These are phyloP conservation scores for Gasteruption jaculator DNA, from an alignment of 2,888 invertebrate species.

Conservation along the genomic window DNA sequence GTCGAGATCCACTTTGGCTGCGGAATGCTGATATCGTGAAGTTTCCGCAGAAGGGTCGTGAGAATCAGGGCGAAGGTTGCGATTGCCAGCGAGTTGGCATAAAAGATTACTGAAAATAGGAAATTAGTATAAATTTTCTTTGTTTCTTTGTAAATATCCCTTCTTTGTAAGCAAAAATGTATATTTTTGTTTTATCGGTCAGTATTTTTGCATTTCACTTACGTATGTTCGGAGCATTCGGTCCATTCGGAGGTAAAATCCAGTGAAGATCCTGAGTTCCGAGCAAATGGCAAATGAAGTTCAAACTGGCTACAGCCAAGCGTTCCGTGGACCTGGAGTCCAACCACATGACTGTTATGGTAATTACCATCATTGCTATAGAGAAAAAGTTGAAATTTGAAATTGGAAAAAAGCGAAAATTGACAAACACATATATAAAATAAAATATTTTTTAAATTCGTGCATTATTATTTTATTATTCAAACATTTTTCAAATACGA, in stretches of 20 bases:
- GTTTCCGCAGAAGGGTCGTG: slow-evolving; percentile 40
- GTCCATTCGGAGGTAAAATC: slow-evolving; percentile 60
- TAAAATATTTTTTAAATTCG: background rate
- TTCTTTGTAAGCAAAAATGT: too few species aligned
- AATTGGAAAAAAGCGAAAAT: too few species aligned
- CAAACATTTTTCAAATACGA: too few species aligned
- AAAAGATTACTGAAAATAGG: slow-evolving; percentile 39
- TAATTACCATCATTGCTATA: slow-evolving; percentile 57
- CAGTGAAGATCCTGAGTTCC: slow-evolving; percentile 60
- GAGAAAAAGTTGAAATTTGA: slow-evolving; percentile 25
- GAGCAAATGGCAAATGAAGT: slow-evolving; percentile 61
- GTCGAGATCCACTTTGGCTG: slow-evolving; percentile 37
- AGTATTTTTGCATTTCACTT: too few species aligned
- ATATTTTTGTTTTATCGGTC: too few species aligned
- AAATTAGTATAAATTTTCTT: slow-evolving; percentile 7
- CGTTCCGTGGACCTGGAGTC: slow-evolving; percentile 59
- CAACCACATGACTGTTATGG: slow-evolving; percentile 57
- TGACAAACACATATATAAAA: background rate
- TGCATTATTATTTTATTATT: slow-evolving; percentile 3
- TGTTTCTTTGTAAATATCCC: too few species aligned
- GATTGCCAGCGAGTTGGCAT: slow-evolving; percentile 37
- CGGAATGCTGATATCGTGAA: slow-evolving; percentile 30
- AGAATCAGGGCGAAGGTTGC: slow-evolving; percentile 37
- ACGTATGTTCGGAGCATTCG: slow-evolving; percentile 59
- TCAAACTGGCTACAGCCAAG: slow-evolving; percentile 56